phyloP scores from a whole-genome alignment of 2,797 vertebrate genomes.

The Periparus ater region DNA sequence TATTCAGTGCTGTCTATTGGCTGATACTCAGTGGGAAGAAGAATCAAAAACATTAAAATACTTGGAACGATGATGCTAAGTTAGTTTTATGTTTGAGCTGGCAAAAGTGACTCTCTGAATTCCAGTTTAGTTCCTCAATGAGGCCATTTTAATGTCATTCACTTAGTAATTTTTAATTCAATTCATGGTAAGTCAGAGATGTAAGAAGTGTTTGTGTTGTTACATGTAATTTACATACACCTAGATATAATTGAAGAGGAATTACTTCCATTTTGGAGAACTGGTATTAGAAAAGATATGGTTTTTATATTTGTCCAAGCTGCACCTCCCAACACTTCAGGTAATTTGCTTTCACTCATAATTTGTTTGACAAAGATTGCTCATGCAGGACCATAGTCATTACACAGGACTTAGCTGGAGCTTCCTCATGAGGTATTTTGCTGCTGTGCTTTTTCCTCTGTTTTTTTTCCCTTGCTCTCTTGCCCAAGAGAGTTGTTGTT shows the following conservation, averaged over 20 bases:
- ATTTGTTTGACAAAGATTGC: background rate
- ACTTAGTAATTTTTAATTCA: background rate
- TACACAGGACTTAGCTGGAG: background rate
- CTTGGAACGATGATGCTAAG: background rate
- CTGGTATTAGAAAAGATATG: background rate
- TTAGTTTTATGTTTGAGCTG: background rate
- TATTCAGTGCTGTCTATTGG: background rate
- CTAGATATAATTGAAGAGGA: background rate
- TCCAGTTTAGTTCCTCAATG: background rate
- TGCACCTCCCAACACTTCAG: background rate
- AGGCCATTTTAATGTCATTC: background rate
- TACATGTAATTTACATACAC: background rate
- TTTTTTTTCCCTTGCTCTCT: background rate
- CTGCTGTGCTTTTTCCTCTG: background rate
- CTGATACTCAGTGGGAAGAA: background rate
- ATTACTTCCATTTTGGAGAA: background rate
- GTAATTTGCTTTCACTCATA: background rate
- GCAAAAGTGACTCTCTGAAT: background rate
- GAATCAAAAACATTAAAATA: background rate
- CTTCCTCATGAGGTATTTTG: background rate
- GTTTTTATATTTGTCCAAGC: background rate
- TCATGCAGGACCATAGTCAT: background rate
- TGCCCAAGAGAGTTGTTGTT: slow-evolving; percentile 16
- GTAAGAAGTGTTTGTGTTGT: background rate
- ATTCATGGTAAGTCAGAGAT: background rate